Evolutionary conservation across 2,888 invertebrate genomes (phyloP).

Genomic region (Melanargia galathea): DNA sequence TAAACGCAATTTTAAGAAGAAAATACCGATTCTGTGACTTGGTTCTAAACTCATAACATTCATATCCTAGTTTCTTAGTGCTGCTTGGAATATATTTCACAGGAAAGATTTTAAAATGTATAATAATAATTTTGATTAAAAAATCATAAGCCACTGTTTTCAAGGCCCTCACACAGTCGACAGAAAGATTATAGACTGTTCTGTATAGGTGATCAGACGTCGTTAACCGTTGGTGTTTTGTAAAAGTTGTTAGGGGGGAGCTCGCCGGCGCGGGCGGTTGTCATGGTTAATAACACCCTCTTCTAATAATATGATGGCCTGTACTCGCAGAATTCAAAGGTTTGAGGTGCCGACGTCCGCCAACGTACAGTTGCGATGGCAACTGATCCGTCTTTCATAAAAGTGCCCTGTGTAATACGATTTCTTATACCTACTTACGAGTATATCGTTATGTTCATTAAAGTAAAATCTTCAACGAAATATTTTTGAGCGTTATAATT

Average conservation of each 20-base stretch:
- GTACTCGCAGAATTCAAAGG: constrained; percentile 50
- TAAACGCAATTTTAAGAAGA: too few relatives aligned
- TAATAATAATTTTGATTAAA: too few relatives aligned
- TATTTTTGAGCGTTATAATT: not conserved
- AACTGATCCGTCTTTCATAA: constrained; percentile 60
- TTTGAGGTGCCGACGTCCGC: constrained; percentile 45
- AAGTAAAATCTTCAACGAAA: constrained; percentile 2
- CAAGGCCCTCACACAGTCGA: constrained; percentile 50
- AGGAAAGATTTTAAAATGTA: too few relatives aligned
- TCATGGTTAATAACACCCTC: constrained; percentile 77
- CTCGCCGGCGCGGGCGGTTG: constrained; percentile 54
- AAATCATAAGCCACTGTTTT: constrained; percentile 24
- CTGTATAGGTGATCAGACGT: constrained; percentile 77
- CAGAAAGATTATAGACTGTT: constrained; percentile 73
- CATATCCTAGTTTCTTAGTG: not conserved
- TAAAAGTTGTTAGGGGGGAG: constrained; percentile 67
- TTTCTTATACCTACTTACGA: not conserved
- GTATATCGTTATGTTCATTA: not conserved
- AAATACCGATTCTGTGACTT: not conserved
- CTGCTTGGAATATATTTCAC: not conserved
- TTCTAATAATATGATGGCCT: constrained; percentile 54
- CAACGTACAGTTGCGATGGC: constrained; percentile 58
- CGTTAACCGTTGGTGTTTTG: constrained; percentile 69
- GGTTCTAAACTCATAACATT: not conserved
- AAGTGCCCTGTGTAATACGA: constrained; percentile 4